Base-by-base conservation (phyloP, 2,797 vertebrate genomes). In the Gymnothorax reevesii region DNA sequence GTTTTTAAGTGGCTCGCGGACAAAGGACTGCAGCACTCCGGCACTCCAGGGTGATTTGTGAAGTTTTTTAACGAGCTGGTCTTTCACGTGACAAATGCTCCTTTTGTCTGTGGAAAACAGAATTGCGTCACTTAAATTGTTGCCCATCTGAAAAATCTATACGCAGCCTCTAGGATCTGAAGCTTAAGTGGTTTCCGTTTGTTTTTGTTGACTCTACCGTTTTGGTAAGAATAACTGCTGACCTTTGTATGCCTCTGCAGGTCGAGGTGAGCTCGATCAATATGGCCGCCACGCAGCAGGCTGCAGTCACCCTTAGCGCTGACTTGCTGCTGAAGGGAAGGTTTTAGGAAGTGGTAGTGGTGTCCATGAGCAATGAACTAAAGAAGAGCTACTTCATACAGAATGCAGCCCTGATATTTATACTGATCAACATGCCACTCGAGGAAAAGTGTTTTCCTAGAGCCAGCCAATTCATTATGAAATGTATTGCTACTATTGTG, bases 161-260 rank as follows among this genome's bases (percentile, higher is more conserved):
- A 84, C 83, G 73, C 12, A 75, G 80, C 27, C 57, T 4, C 71
- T 25, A 86, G 89, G 91, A 91, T 92, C 90, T 92, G 91, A 89
- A 91, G 69, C 69, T 33, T 90, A 87, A 90, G 88, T 84, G 79
- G 88, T 84, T 83, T 83, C 79, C 60, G 89, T 80, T 82, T 87
- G 64, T 89, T 86, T 90, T 90, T 88, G 90, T 90, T 2, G 85
- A 59, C 85, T 73, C 87, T 64, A 57, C 85, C 75, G 87, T 90
- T 88, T 86, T 66, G 86, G 86, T 73, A 91, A 90, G 91, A 89
- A 91, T 88, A 88, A 91, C 89, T 85, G 86, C 87, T 0, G 88
- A 88, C 87, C 84, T 62, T 75, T 87, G 86, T 83, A 77, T 88
- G 83, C 87, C 86, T 87, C 89, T 84, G 89, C 90, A 89, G 88